Base-by-base conservation (phyloP, 2,797 vertebrate species). In the Sebastiscus tertius region DNA sequence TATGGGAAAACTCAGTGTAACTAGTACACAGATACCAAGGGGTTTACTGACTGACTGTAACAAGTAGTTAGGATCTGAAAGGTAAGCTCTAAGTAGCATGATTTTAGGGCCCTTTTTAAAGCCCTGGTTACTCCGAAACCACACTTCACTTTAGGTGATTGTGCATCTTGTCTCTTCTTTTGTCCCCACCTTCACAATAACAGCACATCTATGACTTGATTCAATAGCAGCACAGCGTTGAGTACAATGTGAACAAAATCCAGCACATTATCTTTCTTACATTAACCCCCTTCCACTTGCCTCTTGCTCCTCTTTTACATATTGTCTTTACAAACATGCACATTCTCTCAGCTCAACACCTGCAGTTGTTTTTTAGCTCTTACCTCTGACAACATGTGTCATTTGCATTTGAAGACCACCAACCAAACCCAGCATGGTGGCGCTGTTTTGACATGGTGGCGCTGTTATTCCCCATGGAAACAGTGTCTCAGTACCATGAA, bases 361-460 rank as follows among this genome's bases (percentile, higher is more conserved):
- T 39, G 1, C 46, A 13, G 36, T 77, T 82, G 81, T 84, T 80
- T 79, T 79, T 87, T 16, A 56, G 39, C 8, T 29, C 36, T 82
- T 75, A 59, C 61, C 27, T 84, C 22, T 81, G 58, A 83, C 55
- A 82, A 60, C 68, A 59, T 34, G 72, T 75, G 83, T 77, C 63
- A 75, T 70, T 86, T 70, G 68, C 56, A 67, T 70, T 72, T 54
- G 39, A 70, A 83, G 87, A 81, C 89, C 82, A 86, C 73, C 73
- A 61, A 52, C 80, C 62, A 60, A 77, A 88, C 62, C 11, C 8
- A 10, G n/a, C 16, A 42, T 1, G 8, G 24, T 69, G 24, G 54
- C n/a, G 34, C 52, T 91, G 89, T 92, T 93, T 87, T 88, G 84
- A 89, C 64, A 81, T 33, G 27, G n/a, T n/a, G n/a, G n/a, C n/a